phyloP scores from a whole-genome alignment of 1,140 invertebrate genomes.

The Brachystomella parvula region DNA sequence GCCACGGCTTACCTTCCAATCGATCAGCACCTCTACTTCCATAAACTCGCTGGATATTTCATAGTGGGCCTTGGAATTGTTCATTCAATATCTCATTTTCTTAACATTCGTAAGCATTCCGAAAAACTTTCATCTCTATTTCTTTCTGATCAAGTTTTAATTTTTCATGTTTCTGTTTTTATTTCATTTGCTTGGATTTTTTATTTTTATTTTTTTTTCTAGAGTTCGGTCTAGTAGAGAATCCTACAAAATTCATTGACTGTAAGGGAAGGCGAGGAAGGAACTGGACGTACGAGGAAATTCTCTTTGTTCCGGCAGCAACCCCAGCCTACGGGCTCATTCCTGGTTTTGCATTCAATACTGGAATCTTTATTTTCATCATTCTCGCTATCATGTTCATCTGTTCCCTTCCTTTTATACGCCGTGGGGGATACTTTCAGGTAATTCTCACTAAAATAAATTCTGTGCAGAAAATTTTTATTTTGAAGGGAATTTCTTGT shows the following conservation, averaged over 20 bases:
- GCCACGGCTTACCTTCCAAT: constrained; percentile 67
- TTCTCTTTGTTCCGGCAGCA: constrained; percentile 24
- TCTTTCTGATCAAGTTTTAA: too few species aligned
- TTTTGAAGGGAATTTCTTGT: too few species aligned
- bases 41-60: constrained; percentile 77
- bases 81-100: constrained; percentile 77
- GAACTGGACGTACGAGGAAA: constrained; percentile 25
- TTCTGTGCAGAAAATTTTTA: background rate
- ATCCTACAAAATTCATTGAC: background rate
- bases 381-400: constrained; percentile 71
- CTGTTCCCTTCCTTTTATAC: constrained; percentile 76
- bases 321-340: constrained; percentile 57
- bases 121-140: background rate
- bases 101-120: constrained; percentile 64
- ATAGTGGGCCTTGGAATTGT: constrained; percentile 64
- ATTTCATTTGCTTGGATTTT: background rate
- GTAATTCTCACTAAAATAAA: constrained; percentile 47
- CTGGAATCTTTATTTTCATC: constrained; percentile 65
- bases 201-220: background rate
- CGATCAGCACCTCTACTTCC: constrained; percentile 88
- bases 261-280: background rate
- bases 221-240: background rate
- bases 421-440: constrained; percentile 86
- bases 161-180: too few species aligned
- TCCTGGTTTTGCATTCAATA: constrained; percentile 72